Conservation (phyloP, 1,140 invertebrate species). For the Pseudomyrmex cubaensis region DNA sequence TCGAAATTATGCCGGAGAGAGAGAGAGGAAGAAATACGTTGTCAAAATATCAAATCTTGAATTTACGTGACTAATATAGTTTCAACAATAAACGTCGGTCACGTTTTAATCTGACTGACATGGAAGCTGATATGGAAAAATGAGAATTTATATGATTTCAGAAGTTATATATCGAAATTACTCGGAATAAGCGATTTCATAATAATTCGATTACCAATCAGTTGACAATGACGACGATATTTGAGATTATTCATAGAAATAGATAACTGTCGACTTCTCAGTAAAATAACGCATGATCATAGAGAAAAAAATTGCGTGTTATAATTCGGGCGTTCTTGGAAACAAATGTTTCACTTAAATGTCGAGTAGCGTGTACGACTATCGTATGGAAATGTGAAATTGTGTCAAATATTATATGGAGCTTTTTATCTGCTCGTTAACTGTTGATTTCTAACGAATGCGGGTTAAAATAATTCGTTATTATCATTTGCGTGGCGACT, state of each 20-base stretch:
- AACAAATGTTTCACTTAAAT: conserved; percentile 5
- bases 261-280: background rate
- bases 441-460: background rate
- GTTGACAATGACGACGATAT: background rate
- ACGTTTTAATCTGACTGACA: too few species aligned
- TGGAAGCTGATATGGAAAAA: too few species aligned
- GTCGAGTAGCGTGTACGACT: too few species aligned
- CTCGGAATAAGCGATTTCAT: too few species aligned
- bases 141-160: too few species aligned
- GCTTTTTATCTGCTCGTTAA: background rate
- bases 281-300: background rate
- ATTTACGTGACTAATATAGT: background rate
- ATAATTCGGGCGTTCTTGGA: background rate
- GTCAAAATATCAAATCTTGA: background rate
- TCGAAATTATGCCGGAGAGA: too few species aligned
- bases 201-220: too few species aligned
- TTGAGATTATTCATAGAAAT: background rate
- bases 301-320: background rate
- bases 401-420: background rate
- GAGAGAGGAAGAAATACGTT: background rate
- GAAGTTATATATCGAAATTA: too few species aligned
- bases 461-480: background rate
- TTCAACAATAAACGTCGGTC: too few species aligned
- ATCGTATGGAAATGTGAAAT: background rate
- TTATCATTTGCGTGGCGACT: background rate